Percentiles rank a stretch among this genome's conserved stretches.
Conservation (phyloP, 2,797 vertebrate genomes). For the Lagorchestes hirsutus region DNA sequence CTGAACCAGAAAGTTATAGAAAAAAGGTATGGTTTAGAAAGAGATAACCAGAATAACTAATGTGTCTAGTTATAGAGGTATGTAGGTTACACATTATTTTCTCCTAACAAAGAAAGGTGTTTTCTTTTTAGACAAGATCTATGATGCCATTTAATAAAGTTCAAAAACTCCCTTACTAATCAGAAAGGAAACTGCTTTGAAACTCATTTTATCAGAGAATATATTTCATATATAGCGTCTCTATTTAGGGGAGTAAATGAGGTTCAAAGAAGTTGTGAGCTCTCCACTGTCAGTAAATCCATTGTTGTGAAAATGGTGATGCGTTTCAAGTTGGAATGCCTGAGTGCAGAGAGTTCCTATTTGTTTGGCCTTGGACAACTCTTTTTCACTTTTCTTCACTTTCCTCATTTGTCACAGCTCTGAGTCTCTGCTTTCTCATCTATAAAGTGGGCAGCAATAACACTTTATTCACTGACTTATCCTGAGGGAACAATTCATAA, state of each 20-base stretch:
- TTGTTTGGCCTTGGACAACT: not conserved
- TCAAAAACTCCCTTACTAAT: not conserved
- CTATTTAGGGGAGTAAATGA: not conserved
- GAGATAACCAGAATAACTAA: not conserved
- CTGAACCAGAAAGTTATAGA: not conserved
- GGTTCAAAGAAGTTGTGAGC: not conserved
- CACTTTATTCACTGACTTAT: not conserved
- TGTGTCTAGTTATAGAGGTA: not conserved
- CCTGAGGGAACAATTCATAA: not conserved
- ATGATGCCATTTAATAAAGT: not conserved
- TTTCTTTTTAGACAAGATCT: not conserved
- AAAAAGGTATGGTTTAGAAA: not conserved
- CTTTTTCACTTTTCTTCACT: not conserved
- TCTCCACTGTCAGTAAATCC: not conserved
- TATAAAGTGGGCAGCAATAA: not conserved
- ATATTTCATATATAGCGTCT: not conserved
- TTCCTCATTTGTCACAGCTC: not conserved
- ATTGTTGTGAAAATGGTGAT: not conserved
- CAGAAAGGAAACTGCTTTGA: not conserved
- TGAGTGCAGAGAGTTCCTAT: fast-evolving
- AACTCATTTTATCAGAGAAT: not conserved
- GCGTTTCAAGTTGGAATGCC: not conserved
- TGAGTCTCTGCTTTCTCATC: not conserved
- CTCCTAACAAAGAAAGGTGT: not conserved
- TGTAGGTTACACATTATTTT: not conserved